Conservation (phyloP, 1,140 invertebrate genomes). For the Euborellia annulipes region DNA sequence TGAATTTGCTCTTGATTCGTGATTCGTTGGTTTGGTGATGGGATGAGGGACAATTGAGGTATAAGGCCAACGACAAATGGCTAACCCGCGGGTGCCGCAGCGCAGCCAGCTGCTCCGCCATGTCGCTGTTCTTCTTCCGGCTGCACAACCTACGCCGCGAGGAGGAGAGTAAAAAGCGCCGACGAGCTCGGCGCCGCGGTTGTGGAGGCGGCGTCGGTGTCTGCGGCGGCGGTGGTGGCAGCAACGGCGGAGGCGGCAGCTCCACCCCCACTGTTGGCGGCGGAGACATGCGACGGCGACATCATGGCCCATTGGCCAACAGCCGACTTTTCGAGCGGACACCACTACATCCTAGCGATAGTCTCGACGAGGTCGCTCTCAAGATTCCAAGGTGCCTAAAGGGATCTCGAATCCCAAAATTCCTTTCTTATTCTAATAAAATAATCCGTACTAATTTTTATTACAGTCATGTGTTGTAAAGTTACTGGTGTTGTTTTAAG, state of each 20-base stretch:
- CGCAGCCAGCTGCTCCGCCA: too few relatives aligned
- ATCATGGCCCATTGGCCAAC: constrained; percentile 38
- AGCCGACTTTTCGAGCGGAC: constrained; percentile 67
- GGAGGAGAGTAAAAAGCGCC: constrained; percentile 46
- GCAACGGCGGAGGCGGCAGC: constrained; percentile 28
- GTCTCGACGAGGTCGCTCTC: constrained; percentile 76
- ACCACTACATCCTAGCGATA: constrained; percentile 67
- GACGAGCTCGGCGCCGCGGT: constrained; percentile 23
- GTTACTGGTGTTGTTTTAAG: too few relatives aligned
- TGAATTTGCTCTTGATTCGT: too few relatives aligned
- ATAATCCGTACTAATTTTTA: too few relatives aligned
- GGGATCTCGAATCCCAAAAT: too few relatives aligned
- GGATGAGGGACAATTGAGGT: too few relatives aligned
- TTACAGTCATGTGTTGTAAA: too few relatives aligned
- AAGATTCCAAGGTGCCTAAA: constrained; percentile 79
- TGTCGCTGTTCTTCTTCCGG: constrained; percentile 91
- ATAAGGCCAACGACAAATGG: too few relatives aligned
- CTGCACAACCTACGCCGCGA: constrained; percentile 73
- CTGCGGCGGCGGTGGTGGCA: constrained; percentile 32
- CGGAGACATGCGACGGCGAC: constrained; percentile 12
- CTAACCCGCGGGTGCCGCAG: too few relatives aligned
- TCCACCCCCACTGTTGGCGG: constrained; percentile 28
- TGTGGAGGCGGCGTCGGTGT: constrained; percentile 29
- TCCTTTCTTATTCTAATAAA: too few relatives aligned
- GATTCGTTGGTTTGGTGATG: too few relatives aligned